A percentile compares a stretch with the other conserved stretches of the same genome.
Evolutionary conservation across 2,113 vertebrate genomes (phyloP).

Genomic region (Mungos mungo): DNA sequence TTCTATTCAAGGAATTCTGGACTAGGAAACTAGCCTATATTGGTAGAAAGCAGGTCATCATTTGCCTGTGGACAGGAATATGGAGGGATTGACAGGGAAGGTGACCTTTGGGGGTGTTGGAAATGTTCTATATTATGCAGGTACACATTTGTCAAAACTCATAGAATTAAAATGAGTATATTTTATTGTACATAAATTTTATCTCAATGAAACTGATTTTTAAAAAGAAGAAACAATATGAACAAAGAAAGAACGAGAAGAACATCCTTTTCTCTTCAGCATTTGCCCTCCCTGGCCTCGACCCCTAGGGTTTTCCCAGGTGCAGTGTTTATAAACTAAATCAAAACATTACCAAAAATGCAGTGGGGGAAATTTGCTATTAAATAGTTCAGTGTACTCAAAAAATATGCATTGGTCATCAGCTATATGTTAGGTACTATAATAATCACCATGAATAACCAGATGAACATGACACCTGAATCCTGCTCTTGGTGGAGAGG

Average conservation of each 20-base stretch:
- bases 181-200: background rate
- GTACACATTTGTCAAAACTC: background rate
- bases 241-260: background rate
- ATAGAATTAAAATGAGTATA: background rate
- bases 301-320: background rate
- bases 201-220: background rate
- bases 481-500: background rate
- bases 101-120: too few relatives aligned
- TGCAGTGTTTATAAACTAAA: background rate
- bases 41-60: background rate
- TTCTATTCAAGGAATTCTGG: background rate
- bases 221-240: background rate
- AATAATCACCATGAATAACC: background rate
- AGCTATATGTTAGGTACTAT: background rate
- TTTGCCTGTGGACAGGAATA: background rate
- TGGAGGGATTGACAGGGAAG: background rate
- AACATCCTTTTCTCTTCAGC: background rate
- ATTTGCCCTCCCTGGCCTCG: background rate
- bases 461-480: background rate
- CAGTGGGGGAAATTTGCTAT: background rate
- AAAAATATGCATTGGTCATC: background rate
- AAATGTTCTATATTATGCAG: background rate
- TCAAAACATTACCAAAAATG: constrained; percentile 18
- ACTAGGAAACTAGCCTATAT: background rate
- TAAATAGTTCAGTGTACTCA: background rate